phyloP scores from a whole-genome alignment of 2,888 invertebrate species.

The Thereva unica region DNA sequence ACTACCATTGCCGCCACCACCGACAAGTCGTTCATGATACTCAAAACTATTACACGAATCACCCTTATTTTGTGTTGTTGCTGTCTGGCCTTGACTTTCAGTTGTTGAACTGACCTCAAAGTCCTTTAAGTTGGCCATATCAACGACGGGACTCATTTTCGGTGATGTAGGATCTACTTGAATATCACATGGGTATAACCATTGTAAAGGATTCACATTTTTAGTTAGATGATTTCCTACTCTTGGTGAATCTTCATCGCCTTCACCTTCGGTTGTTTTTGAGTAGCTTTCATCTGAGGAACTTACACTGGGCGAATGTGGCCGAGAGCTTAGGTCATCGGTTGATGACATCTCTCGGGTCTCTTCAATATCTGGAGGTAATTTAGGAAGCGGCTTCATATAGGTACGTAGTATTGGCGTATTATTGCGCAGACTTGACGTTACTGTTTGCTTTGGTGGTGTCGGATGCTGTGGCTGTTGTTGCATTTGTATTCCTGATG shows the following conservation, averaged over 20 bases:
- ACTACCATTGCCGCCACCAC: constrained; percentile 44
- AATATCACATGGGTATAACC: constrained; percentile 67
- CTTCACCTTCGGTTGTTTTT: constrained; percentile 75
- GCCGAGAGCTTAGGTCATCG: constrained; percentile 79
- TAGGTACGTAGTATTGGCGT: constrained; percentile 58
- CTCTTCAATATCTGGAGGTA: constrained; percentile 60
- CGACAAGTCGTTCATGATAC: constrained; percentile 60
- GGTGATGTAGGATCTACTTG: constrained; percentile 61
- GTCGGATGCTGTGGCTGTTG: constrained; percentile 45
- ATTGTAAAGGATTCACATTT: constrained; percentile 61
- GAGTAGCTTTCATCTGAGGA: constrained; percentile 86
- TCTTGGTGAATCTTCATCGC: constrained; percentile 54
- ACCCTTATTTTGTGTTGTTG: constrained; percentile 65
- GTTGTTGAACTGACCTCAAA: constrained; percentile 58
- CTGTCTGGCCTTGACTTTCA: constrained; percentile 62
- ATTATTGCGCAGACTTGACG: constrained; percentile 50
- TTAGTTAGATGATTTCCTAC: constrained; percentile 49
- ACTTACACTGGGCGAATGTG: constrained; percentile 80
- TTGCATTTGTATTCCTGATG: constrained; percentile 52
- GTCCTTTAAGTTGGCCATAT: constrained; percentile 55
- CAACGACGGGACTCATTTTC: constrained; percentile 47
- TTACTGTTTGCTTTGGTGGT: constrained; percentile 46
- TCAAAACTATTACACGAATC: constrained; percentile 70
- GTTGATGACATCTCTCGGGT: constrained; percentile 68
- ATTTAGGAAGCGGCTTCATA: constrained; percentile 64